These are phyloP conservation scores for Agraylea sexmaculata DNA, from an alignment of 1,140 invertebrate genomes.

Conservation along the genomic window DNA sequence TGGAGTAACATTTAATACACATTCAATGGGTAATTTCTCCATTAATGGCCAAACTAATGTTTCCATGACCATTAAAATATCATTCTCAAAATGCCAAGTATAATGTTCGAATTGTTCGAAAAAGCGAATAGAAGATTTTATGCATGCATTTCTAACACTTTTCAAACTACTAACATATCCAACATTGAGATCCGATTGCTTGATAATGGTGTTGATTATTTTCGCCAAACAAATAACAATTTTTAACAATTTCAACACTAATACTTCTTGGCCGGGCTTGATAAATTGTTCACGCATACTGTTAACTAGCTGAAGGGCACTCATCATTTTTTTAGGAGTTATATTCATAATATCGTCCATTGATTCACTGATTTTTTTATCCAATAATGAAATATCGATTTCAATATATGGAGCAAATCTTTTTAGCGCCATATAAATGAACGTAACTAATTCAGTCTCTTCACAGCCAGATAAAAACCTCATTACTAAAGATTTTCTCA, in stretches of 20 bases:
- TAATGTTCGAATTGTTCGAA: constrained; percentile 72
- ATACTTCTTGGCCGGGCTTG: constrained; percentile 51
- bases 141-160: constrained; percentile 47
- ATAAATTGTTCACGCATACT: constrained; percentile 79
- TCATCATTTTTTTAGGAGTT: constrained; percentile 61
- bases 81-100: constrained; percentile 48
- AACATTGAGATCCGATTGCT: constrained; percentile 40
- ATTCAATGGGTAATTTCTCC: constrained; percentile 62
- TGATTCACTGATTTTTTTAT: constrained; percentile 31
- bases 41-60: constrained; percentile 73
- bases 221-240: constrained; percentile 59
- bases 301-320: constrained; percentile 63
- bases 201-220: constrained; percentile 47
- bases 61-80: constrained; percentile 66
- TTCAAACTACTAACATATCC: constrained; percentile 55
- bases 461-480: constrained; percentile 73
- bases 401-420: constrained; percentile 53
- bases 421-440: constrained; percentile 75
- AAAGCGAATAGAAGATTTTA: constrained; percentile 55
- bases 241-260: constrained; percentile 59
- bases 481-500: constrained; percentile 63
- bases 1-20: constrained; percentile 71
- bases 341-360: constrained; percentile 50
- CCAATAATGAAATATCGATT: constrained; percentile 35
- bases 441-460: constrained; percentile 64